phyloP scores from a whole-genome alignment of 2,113 vertebrate genomes.

The Sinosuthora webbiana region DNA sequence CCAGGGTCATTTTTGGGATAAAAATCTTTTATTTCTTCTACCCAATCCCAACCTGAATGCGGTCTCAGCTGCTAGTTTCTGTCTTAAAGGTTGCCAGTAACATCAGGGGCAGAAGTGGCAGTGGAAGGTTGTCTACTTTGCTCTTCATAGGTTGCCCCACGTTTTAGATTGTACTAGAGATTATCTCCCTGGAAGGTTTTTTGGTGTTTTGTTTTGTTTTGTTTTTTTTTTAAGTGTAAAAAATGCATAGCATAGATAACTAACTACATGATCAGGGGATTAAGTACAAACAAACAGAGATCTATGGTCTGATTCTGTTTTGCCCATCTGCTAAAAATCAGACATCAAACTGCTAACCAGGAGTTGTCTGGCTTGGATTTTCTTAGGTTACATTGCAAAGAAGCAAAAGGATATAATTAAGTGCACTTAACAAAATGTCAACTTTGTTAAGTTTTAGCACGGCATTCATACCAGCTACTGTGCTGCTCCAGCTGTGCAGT shows the following conservation, averaged over 20 bases:
- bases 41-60: background rate
- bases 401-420: background rate
- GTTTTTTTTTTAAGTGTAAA: background rate
- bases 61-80: background rate
- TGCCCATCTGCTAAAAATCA: background rate
- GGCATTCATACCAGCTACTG: background rate
- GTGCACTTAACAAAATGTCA: background rate
- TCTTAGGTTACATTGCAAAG: background rate
- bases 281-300: background rate
- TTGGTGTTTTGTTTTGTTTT: background rate
- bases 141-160: background rate
- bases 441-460: background rate
- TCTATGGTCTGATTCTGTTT: background rate
- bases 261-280: background rate
- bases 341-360: background rate
- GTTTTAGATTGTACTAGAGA: background rate
- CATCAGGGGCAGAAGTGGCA: background rate
- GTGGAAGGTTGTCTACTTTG: background rate
- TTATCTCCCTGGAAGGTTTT: background rate
- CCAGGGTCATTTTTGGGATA: background rate
- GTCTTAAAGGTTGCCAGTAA: background rate
- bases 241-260: background rate
- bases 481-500: background rate
- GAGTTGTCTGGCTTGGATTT: background rate
- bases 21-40: background rate